Percentiles rank a stretch among this genome's conserved stretches.
These are phyloP conservation scores for Drosophila subpulchrella DNA, from an alignment of 1,140 invertebrate genomes.

Conservation along the genomic window DNA sequence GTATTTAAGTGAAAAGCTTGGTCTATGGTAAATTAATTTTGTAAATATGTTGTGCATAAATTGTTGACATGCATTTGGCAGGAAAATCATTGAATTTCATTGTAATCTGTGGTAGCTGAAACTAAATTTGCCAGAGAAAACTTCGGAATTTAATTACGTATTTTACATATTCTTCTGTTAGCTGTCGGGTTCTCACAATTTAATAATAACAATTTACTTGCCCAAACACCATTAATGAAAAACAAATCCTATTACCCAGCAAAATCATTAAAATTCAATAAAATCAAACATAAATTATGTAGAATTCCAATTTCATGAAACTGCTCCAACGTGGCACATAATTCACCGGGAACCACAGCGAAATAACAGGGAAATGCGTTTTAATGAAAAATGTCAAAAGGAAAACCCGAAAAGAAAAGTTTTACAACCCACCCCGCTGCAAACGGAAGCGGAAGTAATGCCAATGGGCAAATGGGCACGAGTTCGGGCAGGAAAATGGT, in stretches of 20 bases:
- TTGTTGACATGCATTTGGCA: constrained; percentile 2
- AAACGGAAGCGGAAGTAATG: constrained; percentile 78
- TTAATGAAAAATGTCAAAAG: constrained; percentile 60
- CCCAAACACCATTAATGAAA: constrained; percentile 50
- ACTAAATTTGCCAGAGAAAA: not conserved
- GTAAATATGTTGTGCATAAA: constrained; percentile 31
- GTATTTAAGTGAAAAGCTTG: constrained; percentile 13
- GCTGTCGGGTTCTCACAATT: not conserved
- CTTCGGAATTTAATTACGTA: not conserved
- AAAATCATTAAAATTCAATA: constrained; percentile 79
- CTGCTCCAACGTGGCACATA: constrained; percentile 59
- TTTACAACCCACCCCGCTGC: constrained; percentile 47
- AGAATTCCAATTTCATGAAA: constrained; percentile 67
- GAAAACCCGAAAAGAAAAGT: constrained; percentile 55
- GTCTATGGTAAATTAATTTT: constrained; percentile 48
- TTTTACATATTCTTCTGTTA: not conserved
- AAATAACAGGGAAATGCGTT: constrained; percentile 53
- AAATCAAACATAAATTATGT: constrained; percentile 66
- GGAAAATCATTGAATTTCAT: constrained; percentile 1
- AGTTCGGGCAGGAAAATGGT: constrained; percentile 14
- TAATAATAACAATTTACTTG: constrained; percentile 34
- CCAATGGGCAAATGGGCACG: constrained; percentile 48
- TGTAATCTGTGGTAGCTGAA: constrained; percentile 1
- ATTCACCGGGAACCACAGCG: constrained; percentile 63
- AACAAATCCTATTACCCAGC: constrained; percentile 58